Evolutionary conservation across 1,140 invertebrate genomes (phyloP), one percentile per base, ranked within the genome.

Genomic region (Cephus cinctus): DNA sequence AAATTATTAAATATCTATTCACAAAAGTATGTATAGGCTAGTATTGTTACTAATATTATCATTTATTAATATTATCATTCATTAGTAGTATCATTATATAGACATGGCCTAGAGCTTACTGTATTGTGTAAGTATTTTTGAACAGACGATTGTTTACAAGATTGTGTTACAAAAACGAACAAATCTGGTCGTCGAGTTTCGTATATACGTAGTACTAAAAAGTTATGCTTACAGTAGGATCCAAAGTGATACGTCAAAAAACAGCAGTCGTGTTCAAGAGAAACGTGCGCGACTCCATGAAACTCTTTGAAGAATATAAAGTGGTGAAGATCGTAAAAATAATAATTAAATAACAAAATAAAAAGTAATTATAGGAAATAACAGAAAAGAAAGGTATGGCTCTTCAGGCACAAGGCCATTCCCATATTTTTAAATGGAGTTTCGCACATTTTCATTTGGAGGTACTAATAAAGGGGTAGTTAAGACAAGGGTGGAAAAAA

Each of bases 1-100:
- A 74, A 74, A 74, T 73, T 73, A 74, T 73, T 73, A 73, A 73
- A 74, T 74, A 71, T 71, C 65, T 74, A 74, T 74, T 74, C 71
- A 74, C 70, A 74, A 66, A 61, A 59, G 63, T 71, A 73, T 67
- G 60, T 56, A 67, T 64, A 68, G 45, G 54, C 48, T 63, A 68
- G 56, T 31, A 42, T 50, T 63, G 58, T 55, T 57, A 54, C 52
- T 63, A 38, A n/a, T 14, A 31, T 9, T 21, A 56, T 58, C 36
- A 25, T 44, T 27, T 31, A 43, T 56, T 50, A 43, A 8, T 27
- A 27, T n/a, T 8, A 27, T 8, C 25, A 27, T n/a, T 6, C 6
- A 12, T 47, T 46, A 30, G 35, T 22, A 43, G 18, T 38, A 47
- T 61, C 44, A 31, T 43, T 31, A 43, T 46, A 50, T 23, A 51